Percentiles rank a stretch among this genome's conserved stretches.
Evolutionary conservation across 1,140 invertebrate species (phyloP).

Genomic region (Neuroterus valhalla): DNA sequence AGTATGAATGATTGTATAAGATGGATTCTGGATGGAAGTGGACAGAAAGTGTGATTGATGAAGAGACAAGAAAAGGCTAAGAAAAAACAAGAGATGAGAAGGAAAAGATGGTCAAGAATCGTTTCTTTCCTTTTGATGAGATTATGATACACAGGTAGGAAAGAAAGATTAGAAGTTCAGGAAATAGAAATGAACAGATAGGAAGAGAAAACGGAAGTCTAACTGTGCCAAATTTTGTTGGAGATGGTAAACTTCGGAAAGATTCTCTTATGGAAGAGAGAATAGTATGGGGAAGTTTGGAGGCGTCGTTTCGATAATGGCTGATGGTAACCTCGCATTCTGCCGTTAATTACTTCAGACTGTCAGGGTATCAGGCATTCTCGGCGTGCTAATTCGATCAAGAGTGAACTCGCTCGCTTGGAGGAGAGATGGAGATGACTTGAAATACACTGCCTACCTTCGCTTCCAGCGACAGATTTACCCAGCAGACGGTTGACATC

Average conservation of each 20-base stretch:
- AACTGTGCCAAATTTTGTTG: too few species aligned
- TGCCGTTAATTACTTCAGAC: conserved; percentile 74
- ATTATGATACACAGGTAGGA: too few species aligned
- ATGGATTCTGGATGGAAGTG: too few species aligned
- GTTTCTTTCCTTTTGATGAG: too few species aligned
- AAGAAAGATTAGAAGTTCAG: too few species aligned
- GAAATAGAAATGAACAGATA: too few species aligned
- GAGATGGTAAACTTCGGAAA: not conserved
- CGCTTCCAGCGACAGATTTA: conserved; percentile 68
- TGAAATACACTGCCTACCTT: conserved; percentile 55
- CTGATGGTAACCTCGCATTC: conserved; percentile 68
- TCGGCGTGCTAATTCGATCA: conserved; percentile 74
- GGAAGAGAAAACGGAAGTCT: too few species aligned
- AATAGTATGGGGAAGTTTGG: conserved; percentile 42
- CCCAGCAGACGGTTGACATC: conserved; percentile 67
- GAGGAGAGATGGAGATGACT: conserved; percentile 47
- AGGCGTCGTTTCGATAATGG: conserved; percentile 69
- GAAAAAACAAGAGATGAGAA: too few species aligned
- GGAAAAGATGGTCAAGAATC: too few species aligned
- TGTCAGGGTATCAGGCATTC: conserved; percentile 72
- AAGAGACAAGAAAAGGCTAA: too few species aligned
- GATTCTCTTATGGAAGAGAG: not conserved
- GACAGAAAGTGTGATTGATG: too few species aligned
- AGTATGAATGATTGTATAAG: too few species aligned
- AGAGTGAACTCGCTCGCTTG: conserved; percentile 66